These are phyloP conservation scores for Tolmerus cingulatus DNA, from an alignment of 2,888 invertebrate species.

Conservation along the genomic window DNA sequence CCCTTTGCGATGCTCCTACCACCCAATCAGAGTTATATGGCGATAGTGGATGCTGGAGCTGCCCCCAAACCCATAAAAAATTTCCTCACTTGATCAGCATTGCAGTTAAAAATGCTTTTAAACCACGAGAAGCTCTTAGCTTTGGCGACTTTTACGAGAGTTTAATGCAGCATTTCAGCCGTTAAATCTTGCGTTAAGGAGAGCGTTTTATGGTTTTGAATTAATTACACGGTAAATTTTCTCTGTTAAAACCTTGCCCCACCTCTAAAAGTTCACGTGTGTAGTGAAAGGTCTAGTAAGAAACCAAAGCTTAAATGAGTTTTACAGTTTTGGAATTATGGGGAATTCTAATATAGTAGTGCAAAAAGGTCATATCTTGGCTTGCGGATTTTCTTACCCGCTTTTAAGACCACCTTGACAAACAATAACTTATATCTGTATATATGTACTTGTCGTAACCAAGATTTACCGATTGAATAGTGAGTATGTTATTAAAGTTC, in stretches of 20 bases:
- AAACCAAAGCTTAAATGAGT: neutral
- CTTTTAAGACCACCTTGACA: too few species aligned
- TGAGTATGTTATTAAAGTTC: too few species aligned
- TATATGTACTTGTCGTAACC: too few species aligned
- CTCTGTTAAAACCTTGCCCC: neutral
- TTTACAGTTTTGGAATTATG: neutral
- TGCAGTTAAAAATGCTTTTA: neutral
- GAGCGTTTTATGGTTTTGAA: neutral
- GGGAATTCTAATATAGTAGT: too few species aligned
- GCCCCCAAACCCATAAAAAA: neutral
- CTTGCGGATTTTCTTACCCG: too few species aligned
- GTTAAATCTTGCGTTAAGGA: neutral
- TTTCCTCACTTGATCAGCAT: neutral
- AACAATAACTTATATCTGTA: too few species aligned
- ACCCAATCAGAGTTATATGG: neutral
- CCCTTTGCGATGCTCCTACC: neutral
- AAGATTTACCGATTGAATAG: too few species aligned
- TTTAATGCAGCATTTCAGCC: neutral
- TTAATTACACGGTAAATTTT: neutral
- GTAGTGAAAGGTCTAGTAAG: neutral
- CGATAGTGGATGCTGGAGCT: neutral
- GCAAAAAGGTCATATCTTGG: too few species aligned
- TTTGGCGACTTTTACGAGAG: neutral
- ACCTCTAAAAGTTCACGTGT: neutral
- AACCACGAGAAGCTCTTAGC: neutral